phyloP scores from a whole-genome alignment of 2,888 invertebrate genomes.

The Drosophila colorata region DNA sequence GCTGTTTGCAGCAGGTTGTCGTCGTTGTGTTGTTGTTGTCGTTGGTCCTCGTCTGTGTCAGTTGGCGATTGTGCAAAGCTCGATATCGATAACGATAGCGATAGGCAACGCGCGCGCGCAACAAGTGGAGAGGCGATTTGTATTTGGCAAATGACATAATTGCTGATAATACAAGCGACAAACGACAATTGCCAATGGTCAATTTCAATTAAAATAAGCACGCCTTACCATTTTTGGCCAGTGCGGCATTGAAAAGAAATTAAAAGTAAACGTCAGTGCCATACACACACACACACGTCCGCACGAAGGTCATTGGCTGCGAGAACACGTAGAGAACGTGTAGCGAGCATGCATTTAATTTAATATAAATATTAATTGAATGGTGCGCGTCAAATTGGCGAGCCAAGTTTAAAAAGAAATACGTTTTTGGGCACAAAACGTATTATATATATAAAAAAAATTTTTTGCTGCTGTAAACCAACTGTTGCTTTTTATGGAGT shows the following conservation, averaged over 20 bases:
- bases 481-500: slow-evolving; percentile 56
- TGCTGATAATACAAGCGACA: slow-evolving; percentile 61
- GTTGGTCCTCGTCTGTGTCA: slow-evolving; percentile 35
- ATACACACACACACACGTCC: slow-evolving; percentile 41
- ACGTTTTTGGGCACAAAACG: slow-evolving; percentile 60
- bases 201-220: slow-evolving; percentile 62
- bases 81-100: slow-evolving; percentile 42
- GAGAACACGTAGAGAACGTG: slow-evolving; percentile 56
- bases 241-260: slow-evolving; percentile 83
- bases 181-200: slow-evolving; percentile 54
- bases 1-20: slow-evolving; percentile 23
- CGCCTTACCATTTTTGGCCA: slow-evolving; percentile 71
- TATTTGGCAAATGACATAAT: slow-evolving; percentile 71
- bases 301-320: slow-evolving; percentile 59
- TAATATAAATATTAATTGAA: slow-evolving; percentile 69
- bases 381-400: slow-evolving; percentile 56
- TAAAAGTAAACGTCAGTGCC: slow-evolving; percentile 79
- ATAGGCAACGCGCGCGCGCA: slow-evolving; percentile 39
- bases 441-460: slow-evolving; percentile 9
- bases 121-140: slow-evolving; percentile 40
- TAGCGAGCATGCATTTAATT: slow-evolving; percentile 49
- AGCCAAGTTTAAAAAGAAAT: slow-evolving; percentile 58
- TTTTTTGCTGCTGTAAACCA: slow-evolving; percentile 44
- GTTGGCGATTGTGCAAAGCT: slow-evolving; percentile 31
- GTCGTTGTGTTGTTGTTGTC: slow-evolving; percentile 1